Base-by-base conservation (phyloP, 2,797 vertebrate species). In the Alectoris magna region DNA sequence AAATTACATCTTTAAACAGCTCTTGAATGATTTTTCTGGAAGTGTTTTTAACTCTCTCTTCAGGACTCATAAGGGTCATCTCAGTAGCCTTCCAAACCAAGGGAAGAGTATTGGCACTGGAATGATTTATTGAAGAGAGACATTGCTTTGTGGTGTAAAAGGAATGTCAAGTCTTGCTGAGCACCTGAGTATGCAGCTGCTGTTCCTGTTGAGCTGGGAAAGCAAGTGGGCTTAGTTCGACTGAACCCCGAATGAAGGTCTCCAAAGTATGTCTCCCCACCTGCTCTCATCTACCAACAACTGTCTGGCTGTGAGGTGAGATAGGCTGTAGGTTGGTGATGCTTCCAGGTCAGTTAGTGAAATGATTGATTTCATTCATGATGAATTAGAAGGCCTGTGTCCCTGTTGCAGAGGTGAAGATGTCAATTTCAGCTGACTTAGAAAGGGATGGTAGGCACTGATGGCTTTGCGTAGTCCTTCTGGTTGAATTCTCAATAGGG, bases 1-100 rank as follows among this genome's bases (percentile, higher is more conserved):
- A 96, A 96, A 96, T 95, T 95, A 95, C 92, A 87, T 96, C 94
- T 93, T 96, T 93, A 96, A 96, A 82, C 88, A 94, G 87, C 77
- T 85, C 86, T 94, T 93, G 86, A 93, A 68, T 90, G 86, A 88
- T 93, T 93, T 53, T 93, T 92, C 90, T 94, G 92, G 87, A 93
- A 96, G 91, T 88, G 88, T 96, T 96, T 96, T 92, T 41, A 87
- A 64, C 74, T 90, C 56, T 95, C 34, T 95, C 29, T 68, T 87
- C 80, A 95, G 91, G 92, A 88, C 86, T 94, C 66, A n/a, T 69
- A 85, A 90, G 92, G 91, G 91, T 94, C 84, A 88, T 87, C 69
- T 86, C 71, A 59, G n/a, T 87, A 91, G 88, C 72, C 51, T 90
- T 94, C 39, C 71, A 72, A 9, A 74, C 72, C 66, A 49, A 77